phyloP scores from a whole-genome alignment of 2,113 vertebrate species.

The Varanus salvator region DNA sequence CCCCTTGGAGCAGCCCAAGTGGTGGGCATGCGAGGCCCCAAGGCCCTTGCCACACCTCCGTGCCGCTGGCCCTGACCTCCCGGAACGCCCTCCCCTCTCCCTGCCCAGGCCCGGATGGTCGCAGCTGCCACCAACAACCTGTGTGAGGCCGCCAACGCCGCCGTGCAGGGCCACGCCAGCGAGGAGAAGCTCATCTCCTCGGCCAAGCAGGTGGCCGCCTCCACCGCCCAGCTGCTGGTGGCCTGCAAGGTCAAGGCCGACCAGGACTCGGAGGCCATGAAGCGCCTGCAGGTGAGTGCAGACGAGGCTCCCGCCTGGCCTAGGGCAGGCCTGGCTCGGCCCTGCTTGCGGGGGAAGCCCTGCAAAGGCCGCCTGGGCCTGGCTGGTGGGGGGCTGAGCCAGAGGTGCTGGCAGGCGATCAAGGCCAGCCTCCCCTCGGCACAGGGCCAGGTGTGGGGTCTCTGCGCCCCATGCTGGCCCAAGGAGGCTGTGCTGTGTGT shows the following conservation, averaged over 20 bases:
- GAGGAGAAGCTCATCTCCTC: constrained; percentile 98
- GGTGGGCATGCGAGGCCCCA: too few species aligned
- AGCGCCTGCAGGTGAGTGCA: constrained; percentile 90
- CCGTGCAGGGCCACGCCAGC: constrained; percentile 93
- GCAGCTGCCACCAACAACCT: constrained; percentile 96
- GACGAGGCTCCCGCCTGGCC: too few species aligned
- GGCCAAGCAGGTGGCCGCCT: constrained; percentile 95
- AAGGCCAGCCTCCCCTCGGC: too few species aligned
- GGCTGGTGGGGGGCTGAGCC: not conserved
- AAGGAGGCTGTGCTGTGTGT: too few species aligned
- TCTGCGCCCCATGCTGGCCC: too few species aligned
- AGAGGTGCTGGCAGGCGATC: too few species aligned
- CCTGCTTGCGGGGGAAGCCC: too few species aligned
- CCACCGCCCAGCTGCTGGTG: constrained; percentile 94
- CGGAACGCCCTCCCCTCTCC: not conserved
- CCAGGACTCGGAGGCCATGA: constrained; percentile 98
- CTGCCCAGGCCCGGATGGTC: constrained; percentile 88
- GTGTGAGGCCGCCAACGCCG: constrained; percentile 93
- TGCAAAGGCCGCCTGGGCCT: not conserved
- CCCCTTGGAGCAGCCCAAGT: too few species aligned
- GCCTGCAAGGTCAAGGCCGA: constrained; percentile 99
- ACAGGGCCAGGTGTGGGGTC: too few species aligned
- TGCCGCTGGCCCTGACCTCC: not conserved
- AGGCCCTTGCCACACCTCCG: too few species aligned
- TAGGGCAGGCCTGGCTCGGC: too few species aligned